Evolutionary conservation across 2,888 invertebrate genomes (phyloP).

Genomic region (Metalampra italica): DNA sequence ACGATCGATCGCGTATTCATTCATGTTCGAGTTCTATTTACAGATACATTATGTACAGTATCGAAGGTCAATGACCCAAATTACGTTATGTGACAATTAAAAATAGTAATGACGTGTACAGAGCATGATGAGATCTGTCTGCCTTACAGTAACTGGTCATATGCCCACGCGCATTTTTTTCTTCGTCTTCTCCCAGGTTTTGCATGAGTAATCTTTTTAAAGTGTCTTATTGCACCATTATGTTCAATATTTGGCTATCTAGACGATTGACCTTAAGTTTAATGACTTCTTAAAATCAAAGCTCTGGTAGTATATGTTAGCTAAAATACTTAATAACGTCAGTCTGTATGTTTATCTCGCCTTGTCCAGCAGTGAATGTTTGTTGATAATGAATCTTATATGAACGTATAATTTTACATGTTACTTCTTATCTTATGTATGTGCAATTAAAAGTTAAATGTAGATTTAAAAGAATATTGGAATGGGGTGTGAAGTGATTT

Average conservation of each 20-base stretch:
- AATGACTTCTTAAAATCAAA: constrained; percentile 20
- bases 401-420: no score
- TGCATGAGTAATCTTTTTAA: constrained; percentile 48
- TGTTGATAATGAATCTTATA: no score
- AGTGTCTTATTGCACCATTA: constrained; percentile 12
- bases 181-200: constrained; percentile 27
- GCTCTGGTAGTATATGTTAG: not conserved
- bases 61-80: constrained; percentile 45
- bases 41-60: no score
- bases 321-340: constrained; percentile 22
- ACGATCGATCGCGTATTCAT: no score
- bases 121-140: constrained; percentile 26
- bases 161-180: constrained; percentile 52
- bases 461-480: no score
- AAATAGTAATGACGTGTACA: constrained; percentile 32
- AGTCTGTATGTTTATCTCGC: no score
- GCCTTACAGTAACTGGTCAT: constrained; percentile 36
- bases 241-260: constrained; percentile 1
- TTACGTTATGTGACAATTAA: constrained; percentile 26
- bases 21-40: no score
- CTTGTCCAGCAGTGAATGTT: no score
- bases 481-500: no score
- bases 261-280: constrained; percentile 30
- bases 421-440: no score
- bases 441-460: no score